phyloP scores from a whole-genome alignment of 2,888 invertebrate species.

The Oxycera nigricornis region DNA sequence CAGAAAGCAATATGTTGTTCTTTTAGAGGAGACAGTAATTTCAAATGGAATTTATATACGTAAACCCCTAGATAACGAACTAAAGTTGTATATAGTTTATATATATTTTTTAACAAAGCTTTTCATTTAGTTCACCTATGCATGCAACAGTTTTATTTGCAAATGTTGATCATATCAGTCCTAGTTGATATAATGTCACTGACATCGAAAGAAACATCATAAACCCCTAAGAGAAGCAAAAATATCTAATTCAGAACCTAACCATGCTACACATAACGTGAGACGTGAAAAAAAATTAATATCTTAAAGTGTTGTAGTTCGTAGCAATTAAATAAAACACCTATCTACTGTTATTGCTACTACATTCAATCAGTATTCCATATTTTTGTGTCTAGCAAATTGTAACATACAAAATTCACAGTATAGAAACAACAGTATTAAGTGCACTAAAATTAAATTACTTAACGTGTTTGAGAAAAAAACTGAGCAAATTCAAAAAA shows the following conservation, averaged over 20 bases:
- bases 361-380: conserved; percentile 14
- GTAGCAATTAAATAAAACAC: background rate
- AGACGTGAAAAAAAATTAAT: background rate
- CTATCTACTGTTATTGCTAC: background rate
- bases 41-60: background rate
- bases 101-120: background rate
- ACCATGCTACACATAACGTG: background rate
- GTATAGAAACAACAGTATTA: conserved; percentile 35
- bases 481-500: too few relatives aligned
- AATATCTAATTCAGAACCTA: background rate
- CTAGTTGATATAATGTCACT: background rate
- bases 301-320: background rate
- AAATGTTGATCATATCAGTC: background rate
- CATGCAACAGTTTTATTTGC: background rate
- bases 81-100: conserved; percentile 28
- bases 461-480: conserved; percentile 14
- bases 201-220: background rate
- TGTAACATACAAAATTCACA: conserved; percentile 21
- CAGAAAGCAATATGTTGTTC: conserved; percentile 20
- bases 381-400: conserved; percentile 11
- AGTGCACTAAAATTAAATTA: conserved; percentile 24
- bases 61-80: conserved; percentile 13
- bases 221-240: background rate
- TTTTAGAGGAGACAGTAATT: conserved; percentile 6
- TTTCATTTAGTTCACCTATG: conserved; percentile 2